A percentile compares a stretch with the other conserved stretches of the same genome.
Conservation (phyloP, 2,797 vertebrate genomes). For the Anguilla obscura region DNA sequence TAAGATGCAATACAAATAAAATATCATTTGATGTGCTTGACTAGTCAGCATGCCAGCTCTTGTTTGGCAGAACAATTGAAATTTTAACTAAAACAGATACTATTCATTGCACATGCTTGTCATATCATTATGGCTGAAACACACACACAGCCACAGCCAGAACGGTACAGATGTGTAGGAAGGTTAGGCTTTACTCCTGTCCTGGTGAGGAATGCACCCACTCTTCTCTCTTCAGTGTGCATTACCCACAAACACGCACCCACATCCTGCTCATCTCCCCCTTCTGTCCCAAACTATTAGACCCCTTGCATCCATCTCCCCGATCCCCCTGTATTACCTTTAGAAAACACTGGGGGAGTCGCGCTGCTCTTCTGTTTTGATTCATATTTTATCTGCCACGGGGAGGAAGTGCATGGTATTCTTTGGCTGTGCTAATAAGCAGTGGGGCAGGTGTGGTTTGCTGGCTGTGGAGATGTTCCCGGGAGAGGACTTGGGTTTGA, state of each 20-base stretch:
- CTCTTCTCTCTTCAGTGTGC: conserved; percentile 59
- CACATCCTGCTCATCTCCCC: conserved; percentile 48
- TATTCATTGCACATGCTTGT: conserved; percentile 28
- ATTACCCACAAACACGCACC: conserved; percentile 58
- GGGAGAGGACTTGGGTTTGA: conserved; percentile 33
- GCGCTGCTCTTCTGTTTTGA: conserved; percentile 90
- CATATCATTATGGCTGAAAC: conserved; percentile 28
- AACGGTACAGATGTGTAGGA: background rate
- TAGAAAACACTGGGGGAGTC: conserved; percentile 88
- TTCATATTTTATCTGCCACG: conserved; percentile 95
- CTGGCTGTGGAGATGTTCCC: conserved; percentile 65
- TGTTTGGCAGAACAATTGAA: conserved; percentile 49
- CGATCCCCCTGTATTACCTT: conserved; percentile 83
- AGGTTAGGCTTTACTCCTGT: conserved; percentile 26
- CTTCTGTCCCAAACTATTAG: conserved; percentile 78
- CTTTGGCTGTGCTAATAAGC: conserved; percentile 87
- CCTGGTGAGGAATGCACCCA: conserved; percentile 34
- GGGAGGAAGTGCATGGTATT: conserved; percentile 87
- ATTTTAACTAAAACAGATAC: conserved; percentile 34
- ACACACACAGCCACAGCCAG: background rate
- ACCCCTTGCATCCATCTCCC: conserved; percentile 80
- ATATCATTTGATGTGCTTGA: conserved; percentile 57
- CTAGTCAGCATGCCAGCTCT: conserved; percentile 56
- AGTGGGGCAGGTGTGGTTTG: conserved; percentile 72
- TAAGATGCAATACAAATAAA: conserved; percentile 59